A percentile compares a stretch with the other conserved stretches of the same genome.
Conservation (phyloP, 1,140 invertebrate genomes). For the Wasmannia auropunctata region DNA sequence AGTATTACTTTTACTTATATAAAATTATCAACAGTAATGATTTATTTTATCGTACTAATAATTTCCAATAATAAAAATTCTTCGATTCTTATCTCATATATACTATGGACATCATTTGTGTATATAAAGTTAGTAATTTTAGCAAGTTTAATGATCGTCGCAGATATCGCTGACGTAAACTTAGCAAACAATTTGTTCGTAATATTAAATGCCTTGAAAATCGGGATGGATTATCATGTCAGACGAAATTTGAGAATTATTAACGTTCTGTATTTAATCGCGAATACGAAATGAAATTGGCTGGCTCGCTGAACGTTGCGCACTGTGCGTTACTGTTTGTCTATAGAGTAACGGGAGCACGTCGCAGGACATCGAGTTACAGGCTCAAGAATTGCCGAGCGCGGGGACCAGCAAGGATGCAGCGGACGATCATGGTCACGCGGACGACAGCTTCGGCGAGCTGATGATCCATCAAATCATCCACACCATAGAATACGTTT, state of each 20-base stretch:
- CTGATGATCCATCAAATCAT: slow-evolving; percentile 97
- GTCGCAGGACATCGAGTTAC: slow-evolving; percentile 79
- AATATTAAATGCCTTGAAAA: background rate
- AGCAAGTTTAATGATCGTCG: background rate
- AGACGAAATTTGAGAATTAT: background rate
- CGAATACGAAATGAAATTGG: background rate
- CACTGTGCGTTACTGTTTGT: background rate
- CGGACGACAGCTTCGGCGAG: slow-evolving; percentile 91
- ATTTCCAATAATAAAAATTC: background rate
- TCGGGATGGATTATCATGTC: background rate
- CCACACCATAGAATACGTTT: slow-evolving; percentile 98
- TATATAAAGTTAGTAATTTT: background rate
- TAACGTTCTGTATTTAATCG: background rate
- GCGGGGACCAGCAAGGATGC: slow-evolving; percentile 48
- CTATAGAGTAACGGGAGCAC: slow-evolving; percentile 74
- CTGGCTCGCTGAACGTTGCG: background rate
- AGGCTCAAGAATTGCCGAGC: slow-evolving; percentile 55
- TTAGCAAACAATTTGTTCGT: background rate
- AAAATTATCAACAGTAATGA: background rate
- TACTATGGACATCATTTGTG: background rate
- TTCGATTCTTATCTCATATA: background rate
- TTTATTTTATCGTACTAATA: background rate
- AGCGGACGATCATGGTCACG: slow-evolving; percentile 40
- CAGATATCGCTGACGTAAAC: background rate
- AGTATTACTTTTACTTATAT: background rate